A percentile compares a stretch with the other conserved stretches of the same genome.
Evolutionary conservation across 2,113 vertebrate species (phyloP).

Genomic region (Naja naja): DNA sequence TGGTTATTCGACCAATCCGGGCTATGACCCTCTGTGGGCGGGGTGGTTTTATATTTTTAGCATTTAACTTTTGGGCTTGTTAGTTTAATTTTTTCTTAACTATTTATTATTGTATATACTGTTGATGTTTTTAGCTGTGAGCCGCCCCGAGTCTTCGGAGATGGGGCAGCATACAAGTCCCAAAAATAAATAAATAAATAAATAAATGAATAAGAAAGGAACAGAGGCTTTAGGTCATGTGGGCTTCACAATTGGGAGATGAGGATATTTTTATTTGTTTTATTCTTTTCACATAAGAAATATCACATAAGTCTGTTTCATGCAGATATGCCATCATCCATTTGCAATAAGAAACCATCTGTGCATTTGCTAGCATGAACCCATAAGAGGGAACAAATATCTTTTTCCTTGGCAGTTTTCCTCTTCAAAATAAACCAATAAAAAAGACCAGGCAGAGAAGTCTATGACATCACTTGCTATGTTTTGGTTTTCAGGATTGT

Average conservation of each 20-base stretch:
- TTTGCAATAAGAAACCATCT: fast-evolving
- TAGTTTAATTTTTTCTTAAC: too few relatives aligned
- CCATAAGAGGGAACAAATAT: not conserved
- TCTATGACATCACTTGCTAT: fast-evolving
- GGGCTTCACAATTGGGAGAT: not conserved
- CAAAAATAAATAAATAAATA: too few relatives aligned
- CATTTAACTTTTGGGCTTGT: too few relatives aligned
- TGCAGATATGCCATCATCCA: fast-evolving
- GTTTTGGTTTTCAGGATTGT: slow-evolving; percentile 63
- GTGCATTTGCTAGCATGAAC: not conserved
- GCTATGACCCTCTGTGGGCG: too few relatives aligned
- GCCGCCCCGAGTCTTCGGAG: too few relatives aligned
- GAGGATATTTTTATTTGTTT: not conserved
- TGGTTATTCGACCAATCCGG: too few relatives aligned
- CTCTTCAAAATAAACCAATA: fast-evolving
- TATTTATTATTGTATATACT: too few relatives aligned
- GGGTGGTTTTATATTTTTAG: too few relatives aligned
- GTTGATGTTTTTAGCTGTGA: too few relatives aligned
- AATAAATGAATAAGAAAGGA: too few relatives aligned
- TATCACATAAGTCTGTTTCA: not conserved
- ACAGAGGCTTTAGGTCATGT: not conserved
- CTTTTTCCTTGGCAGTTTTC: fast-evolving
- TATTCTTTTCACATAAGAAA: not conserved
- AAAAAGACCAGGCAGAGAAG: too few relatives aligned
- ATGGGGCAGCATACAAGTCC: too few relatives aligned